Conservation (phyloP, 1,140 invertebrate genomes). For the Drosophila tani region DNA sequence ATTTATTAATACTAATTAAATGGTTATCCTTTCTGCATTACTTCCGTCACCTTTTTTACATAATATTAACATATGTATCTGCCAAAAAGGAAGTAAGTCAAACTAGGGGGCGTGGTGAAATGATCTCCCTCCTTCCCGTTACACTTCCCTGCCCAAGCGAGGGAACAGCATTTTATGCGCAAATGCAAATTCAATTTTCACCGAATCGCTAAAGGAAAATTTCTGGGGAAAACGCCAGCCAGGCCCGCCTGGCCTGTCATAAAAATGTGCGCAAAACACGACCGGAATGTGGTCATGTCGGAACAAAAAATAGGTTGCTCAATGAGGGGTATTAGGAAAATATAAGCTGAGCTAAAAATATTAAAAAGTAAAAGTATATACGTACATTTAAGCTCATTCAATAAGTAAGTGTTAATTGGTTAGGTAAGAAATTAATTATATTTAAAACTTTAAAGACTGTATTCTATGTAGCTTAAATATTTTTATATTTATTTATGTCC, state of each 20-base stretch:
- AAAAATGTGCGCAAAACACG: slow-evolving; percentile 42
- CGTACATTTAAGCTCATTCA: too few species aligned
- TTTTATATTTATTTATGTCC: too few species aligned
- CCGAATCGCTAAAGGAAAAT: slow-evolving; percentile 52
- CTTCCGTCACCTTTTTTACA: too few species aligned
- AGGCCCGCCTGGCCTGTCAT: slow-evolving; percentile 55
- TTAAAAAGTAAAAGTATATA: not conserved
- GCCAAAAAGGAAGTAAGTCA: slow-evolving; percentile 28
- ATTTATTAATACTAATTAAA: not conserved
- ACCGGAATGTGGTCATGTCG: slow-evolving; percentile 10
- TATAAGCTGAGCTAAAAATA: not conserved
- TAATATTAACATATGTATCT: not conserved
- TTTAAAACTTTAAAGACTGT: too few species aligned
- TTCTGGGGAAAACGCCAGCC: slow-evolving; percentile 26
- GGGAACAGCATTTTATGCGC: slow-evolving; percentile 72
- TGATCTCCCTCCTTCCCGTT: not conserved
- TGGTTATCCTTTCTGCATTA: not conserved
- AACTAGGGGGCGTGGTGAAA: slow-evolving; percentile 48
- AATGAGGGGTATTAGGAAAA: not conserved
- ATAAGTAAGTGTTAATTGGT: too few species aligned
- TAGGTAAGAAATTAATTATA: too few species aligned
- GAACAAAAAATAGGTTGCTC: not conserved
- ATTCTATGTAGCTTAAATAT: too few species aligned
- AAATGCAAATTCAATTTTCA: slow-evolving; percentile 82
- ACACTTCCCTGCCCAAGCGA: slow-evolving; percentile 26